Base-by-base conservation (phyloP, 2,113 vertebrate species). In the Alligator sinensis region DNA sequence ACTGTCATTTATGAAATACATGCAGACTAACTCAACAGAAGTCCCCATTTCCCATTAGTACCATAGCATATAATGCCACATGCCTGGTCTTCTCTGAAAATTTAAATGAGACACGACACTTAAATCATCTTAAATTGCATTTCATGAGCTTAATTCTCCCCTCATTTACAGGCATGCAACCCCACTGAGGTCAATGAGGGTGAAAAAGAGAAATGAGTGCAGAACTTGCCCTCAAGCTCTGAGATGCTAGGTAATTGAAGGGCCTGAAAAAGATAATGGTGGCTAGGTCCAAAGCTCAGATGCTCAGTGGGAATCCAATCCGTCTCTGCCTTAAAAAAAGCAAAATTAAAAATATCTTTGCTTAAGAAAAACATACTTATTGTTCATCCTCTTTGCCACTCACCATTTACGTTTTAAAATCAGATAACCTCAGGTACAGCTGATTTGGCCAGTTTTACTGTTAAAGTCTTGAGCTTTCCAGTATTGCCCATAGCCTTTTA, bases 51-150 rank as follows among this genome's bases (percentile, higher is more conserved):
- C 58, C 58, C 17, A 6, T 74, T 80, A 57, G 61, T 8, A n/a
- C 1, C 6, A 19, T 14, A 38, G 30, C 30, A 60, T 9, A 25
- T 34, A 14, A 47, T 64, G 17, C 18, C 34, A 30, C 21, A 2
- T n/a, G 17, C 16, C n/a, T 84, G 11, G 11, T 57, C n/a, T 64
- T 74, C 80, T 75, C 60, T 84, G 47, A 30, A 78, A 76, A 54
- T 63, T 47, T 89, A 77, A 78, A 80, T 13, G 27, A 89, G 15
- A 60, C 11, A 22, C 77, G 38, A 47, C 11, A 21, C 28, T 34
- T 5, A 3, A n/a, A 59, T 75, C 19, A 21, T 54, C 84, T 63
- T 79, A 88, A 77, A 13, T 1, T 0, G 0, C 4, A 13, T 54
- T 18, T 84, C 55, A 4, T 2, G 3, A 85, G 24, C 55, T 19